phyloP scores from a whole-genome alignment of 1,140 invertebrate genomes.

The Cheumatopsyche charites region DNA sequence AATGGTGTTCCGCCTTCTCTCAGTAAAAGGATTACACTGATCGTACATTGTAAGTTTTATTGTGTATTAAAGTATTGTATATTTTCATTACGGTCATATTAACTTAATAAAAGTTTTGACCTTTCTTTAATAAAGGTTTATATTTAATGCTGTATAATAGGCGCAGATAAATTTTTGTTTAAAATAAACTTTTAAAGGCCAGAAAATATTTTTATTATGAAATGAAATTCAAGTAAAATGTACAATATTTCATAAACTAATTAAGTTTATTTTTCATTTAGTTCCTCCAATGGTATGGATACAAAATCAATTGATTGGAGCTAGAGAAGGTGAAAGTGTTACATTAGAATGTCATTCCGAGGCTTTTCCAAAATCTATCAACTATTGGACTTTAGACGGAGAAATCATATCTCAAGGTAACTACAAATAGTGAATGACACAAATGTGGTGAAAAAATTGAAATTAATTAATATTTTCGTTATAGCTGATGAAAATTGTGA shows the following conservation, averaged over 20 bases:
- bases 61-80: neutral
- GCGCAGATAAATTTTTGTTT: too few relatives aligned
- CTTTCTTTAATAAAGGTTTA: neutral
- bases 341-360: constrained; percentile 84
- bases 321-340: constrained; percentile 74
- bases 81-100: too few relatives aligned
- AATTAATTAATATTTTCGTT: too few relatives aligned
- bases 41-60: constrained; percentile 82
- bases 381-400: constrained; percentile 84
- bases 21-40: constrained; percentile 84
- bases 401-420: constrained; percentile 81
- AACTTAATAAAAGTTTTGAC: neutral
- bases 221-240: too few relatives aligned
- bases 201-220: too few relatives aligned
- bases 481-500: constrained; percentile 61
- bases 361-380: constrained; percentile 85
- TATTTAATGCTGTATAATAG: neutral
- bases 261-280: constrained; percentile 52
- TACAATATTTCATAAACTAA: constrained; percentile 27
- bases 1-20: constrained; percentile 87
- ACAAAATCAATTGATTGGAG: constrained; percentile 82
- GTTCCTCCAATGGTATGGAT: constrained; percentile 86
- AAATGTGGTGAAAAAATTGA: too few relatives aligned
- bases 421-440: neutral
- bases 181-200: too few relatives aligned